These are phyloP conservation scores for Cyaniris semiargus DNA, from an alignment of 2,888 invertebrate genomes.

Conservation along the genomic window DNA sequence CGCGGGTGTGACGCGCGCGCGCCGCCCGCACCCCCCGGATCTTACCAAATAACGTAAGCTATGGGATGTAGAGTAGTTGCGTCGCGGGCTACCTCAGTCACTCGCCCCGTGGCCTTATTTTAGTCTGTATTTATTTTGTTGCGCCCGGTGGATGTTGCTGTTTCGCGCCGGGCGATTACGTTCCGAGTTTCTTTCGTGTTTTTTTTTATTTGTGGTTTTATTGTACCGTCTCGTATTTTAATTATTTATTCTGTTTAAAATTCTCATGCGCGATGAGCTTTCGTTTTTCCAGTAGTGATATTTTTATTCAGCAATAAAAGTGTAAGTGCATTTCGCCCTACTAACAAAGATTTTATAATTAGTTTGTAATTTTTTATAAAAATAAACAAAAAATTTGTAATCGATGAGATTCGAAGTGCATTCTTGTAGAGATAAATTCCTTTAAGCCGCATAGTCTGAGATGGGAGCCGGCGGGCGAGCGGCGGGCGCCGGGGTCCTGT, in stretches of 20 bases:
- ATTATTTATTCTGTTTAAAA: conserved; percentile 74
- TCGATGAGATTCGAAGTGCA: conserved; percentile 79
- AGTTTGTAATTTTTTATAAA: conserved; percentile 68
- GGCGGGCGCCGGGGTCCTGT: conserved; percentile 52
- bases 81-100: conserved; percentile 78
- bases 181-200: conserved; percentile 74
- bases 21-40: conserved; percentile 38
- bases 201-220: conserved; percentile 68
- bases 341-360: conserved; percentile 66
- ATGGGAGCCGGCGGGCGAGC: conserved; percentile 46
- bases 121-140: conserved; percentile 76
- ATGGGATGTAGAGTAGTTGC: conserved; percentile 63
- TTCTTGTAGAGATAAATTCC: conserved; percentile 78
- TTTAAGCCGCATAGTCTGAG: conserved; percentile 78
- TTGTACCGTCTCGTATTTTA: conserved; percentile 65
- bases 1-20: conserved; percentile 41
- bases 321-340: conserved; percentile 75
- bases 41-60: conserved; percentile 59
- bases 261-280: conserved; percentile 71
- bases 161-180: conserved; percentile 73
- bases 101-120: conserved; percentile 75
- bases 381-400: conserved; percentile 68
- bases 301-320: conserved; percentile 78
- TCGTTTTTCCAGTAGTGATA: conserved; percentile 80
- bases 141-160: conserved; percentile 75